A percentile compares a stretch with the other conserved stretches of the same genome.
Conservation (phyloP, 2,113 vertebrate species). For the Chloropsis hardwickii region DNA sequence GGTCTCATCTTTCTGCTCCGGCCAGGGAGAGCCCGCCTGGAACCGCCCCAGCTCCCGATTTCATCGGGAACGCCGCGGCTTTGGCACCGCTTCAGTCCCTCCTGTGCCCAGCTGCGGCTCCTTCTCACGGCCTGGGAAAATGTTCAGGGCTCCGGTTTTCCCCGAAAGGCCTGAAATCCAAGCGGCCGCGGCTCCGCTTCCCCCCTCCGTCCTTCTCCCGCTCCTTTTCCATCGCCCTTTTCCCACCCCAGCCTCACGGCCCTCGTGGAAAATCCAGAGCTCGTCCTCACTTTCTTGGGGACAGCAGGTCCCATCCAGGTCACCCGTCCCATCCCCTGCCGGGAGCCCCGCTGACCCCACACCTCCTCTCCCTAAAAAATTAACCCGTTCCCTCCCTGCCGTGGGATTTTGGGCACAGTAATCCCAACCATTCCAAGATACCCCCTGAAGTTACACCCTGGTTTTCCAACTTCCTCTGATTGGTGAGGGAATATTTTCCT, state of each 20-base stretch:
- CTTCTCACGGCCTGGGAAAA: constrained; percentile 82
- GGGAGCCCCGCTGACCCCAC: not conserved
- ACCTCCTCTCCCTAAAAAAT: not conserved
- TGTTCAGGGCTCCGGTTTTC: constrained; percentile 44
- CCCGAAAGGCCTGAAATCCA: constrained; percentile 75
- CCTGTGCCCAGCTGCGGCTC: constrained; percentile 76
- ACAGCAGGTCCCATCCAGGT: too few relatives aligned
- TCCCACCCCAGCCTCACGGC: not conserved
- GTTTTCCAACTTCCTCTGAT: rapidly evolving
- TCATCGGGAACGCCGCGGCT: constrained; percentile 58
- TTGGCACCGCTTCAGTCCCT: constrained; percentile 74
- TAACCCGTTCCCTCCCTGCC: not conserved
- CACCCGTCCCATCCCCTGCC: not conserved
- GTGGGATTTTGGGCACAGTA: not conserved
- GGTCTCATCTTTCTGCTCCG: constrained; percentile 58
- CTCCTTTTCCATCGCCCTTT: not conserved
- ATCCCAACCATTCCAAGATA: not conserved
- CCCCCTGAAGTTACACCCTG: not conserved
- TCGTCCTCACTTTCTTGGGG: not conserved
- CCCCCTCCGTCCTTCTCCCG: not conserved
- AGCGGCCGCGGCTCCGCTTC: constrained; percentile 7
- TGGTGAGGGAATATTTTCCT: rapidly evolving
- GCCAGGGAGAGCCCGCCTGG: constrained; percentile 43
- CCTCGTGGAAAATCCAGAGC: not conserved
- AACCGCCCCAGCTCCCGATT: constrained; percentile 51